Evolutionary conservation across 37 sponge, comb jelly and placozoan genomes (phyloP), one percentile per base, ranked within the genome.

Genomic region (Mnemiopsis leidyi): DNA sequence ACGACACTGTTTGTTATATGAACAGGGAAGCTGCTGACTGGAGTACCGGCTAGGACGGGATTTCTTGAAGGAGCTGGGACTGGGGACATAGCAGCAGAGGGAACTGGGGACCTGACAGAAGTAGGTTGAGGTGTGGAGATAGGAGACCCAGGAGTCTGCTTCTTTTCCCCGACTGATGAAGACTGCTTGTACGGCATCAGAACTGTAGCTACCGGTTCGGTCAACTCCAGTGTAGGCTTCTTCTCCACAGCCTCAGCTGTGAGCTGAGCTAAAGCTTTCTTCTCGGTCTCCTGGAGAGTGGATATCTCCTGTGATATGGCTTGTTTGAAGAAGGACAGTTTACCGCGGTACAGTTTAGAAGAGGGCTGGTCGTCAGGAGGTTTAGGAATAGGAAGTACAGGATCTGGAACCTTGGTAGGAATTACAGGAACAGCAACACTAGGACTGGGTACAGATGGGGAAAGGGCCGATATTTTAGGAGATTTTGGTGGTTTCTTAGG

Each of bases 281-380:
- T 38, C 90, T 85, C 90, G 1, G 29, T 38, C 37, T 79, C 82
- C 36, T 36, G 37, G 24, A 69, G 21, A 1, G 90, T 85, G 7
- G 40, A 40, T n/a, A 85, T 40, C 35, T 85, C 90, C 90, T 85
- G 90, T 23, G 90, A 85, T 1, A 85, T 85, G 25, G 90, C 90
- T 26, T 85, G 90, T 33, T 85, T 85, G 90, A 85, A 85, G 26
- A 85, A 85, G 16, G 90, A 85, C 3, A 85, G 61, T 26, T 85
- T 85, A 28, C 90, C 90, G 0, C 90, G 90, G 61, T 85, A 40
- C 23, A 85, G 26, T 33, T 85, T 85, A 1, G 90, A 85, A 32
- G 90, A 26, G 32, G 79, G 79, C 18, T 77, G 79, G 0, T 77
- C 79, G 16, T 34, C 32, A 32, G 79, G 18, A 1, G 79, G 7